A percentile compares a stretch with the other conserved stretches of the same genome.
phyloP scores from a whole-genome alignment of 2,888 invertebrate genomes.

The Zele albiditarsus region DNA sequence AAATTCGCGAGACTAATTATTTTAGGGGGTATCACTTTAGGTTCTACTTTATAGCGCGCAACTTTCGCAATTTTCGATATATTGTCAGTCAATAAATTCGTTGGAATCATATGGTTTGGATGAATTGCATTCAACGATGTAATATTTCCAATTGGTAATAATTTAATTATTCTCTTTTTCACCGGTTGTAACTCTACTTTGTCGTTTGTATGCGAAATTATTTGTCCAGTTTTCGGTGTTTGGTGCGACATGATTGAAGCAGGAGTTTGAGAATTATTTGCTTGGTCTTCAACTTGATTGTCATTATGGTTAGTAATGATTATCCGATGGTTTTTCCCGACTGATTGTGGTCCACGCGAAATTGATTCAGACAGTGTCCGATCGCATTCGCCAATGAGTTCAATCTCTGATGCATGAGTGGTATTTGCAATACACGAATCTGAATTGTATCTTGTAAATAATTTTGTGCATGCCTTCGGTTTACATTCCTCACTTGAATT shows the following conservation, averaged over 20 bases:
- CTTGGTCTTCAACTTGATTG: slow-evolving; percentile 51
- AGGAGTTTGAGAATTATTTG: slow-evolving; percentile 34
- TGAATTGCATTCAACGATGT: slow-evolving; percentile 39
- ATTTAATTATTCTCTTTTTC: slow-evolving; percentile 31
- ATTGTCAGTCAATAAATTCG: slow-evolving; percentile 15
- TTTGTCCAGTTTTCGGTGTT: slow-evolving; percentile 9
- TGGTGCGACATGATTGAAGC: slow-evolving; percentile 17
- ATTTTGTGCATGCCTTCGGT: slow-evolving; percentile 58
- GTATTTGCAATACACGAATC: slow-evolving; percentile 53
- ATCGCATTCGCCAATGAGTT: slow-evolving; percentile 6
- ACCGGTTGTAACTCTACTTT: slow-evolving; percentile 15
- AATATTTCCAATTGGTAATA: slow-evolving; percentile 31
- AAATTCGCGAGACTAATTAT: slow-evolving; percentile 57
- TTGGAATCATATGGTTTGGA: slow-evolving; percentile 41
- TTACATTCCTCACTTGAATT: slow-evolving; percentile 64
- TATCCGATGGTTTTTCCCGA: slow-evolving; percentile 41
- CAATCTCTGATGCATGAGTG: slow-evolving; percentile 11
- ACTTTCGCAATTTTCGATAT: slow-evolving; percentile 43
- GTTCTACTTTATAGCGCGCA: slow-evolving; percentile 51
- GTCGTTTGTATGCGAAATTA: neutral
- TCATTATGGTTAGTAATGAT: slow-evolving; percentile 56
- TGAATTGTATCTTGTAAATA: slow-evolving; percentile 58
- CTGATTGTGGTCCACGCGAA: neutral
- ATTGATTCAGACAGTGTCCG: neutral
- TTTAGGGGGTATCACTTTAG: slow-evolving; percentile 50